Percentiles rank a stretch among this genome's conserved stretches.
Evolutionary conservation across 2,888 invertebrate species (phyloP).

Genomic region (Drosophila ustulata): DNA sequence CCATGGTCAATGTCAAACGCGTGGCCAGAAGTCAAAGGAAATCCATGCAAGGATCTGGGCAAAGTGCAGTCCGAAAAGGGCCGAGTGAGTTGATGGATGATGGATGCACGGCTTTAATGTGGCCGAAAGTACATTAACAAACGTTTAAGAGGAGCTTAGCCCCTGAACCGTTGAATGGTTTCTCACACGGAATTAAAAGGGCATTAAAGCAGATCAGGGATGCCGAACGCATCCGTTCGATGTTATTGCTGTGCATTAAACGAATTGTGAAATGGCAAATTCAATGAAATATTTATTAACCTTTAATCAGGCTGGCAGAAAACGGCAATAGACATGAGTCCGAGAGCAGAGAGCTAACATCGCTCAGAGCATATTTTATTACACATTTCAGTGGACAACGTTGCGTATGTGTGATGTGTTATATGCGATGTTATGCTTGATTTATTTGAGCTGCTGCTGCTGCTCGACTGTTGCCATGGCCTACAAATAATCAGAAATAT

Average conservation of each 20-base stretch:
- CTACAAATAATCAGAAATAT: slow-evolving; percentile 41
- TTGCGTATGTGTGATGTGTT: slow-evolving; percentile 33
- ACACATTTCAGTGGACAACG: slow-evolving; percentile 38
- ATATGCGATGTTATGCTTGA: slow-evolving; percentile 27
- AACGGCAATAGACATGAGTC: not conserved
- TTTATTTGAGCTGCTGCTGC: slow-evolving; percentile 34
- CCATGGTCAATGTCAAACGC: not conserved
- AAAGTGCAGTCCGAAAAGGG: slow-evolving; percentile 17
- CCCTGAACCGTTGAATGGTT: slow-evolving; percentile 16
- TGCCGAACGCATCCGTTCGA: slow-evolving; percentile 43
- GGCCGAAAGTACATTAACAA: slow-evolving; percentile 26
- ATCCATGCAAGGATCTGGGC: slow-evolving; percentile 6
- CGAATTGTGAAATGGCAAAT: slow-evolving; percentile 64
- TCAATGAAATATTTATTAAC: slow-evolving; percentile 68
- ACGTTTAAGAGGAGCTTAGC: slow-evolving; percentile 29
- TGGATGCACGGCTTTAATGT: slow-evolving; percentile 21
- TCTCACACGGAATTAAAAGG: slow-evolving; percentile 27
- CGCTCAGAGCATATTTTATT: slow-evolving; percentile 48
- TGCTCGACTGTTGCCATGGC: not conserved
- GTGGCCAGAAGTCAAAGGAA: slow-evolving; percentile 25
- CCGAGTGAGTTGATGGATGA: slow-evolving; percentile 6
- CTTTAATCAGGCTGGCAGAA: slow-evolving; percentile 43
- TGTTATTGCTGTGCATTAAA: slow-evolving; percentile 48
- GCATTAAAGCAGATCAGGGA: slow-evolving; percentile 47
- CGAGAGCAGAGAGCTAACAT: not conserved